Conservation (phyloP, 2,797 vertebrate species). For the Tinamus major region DNA sequence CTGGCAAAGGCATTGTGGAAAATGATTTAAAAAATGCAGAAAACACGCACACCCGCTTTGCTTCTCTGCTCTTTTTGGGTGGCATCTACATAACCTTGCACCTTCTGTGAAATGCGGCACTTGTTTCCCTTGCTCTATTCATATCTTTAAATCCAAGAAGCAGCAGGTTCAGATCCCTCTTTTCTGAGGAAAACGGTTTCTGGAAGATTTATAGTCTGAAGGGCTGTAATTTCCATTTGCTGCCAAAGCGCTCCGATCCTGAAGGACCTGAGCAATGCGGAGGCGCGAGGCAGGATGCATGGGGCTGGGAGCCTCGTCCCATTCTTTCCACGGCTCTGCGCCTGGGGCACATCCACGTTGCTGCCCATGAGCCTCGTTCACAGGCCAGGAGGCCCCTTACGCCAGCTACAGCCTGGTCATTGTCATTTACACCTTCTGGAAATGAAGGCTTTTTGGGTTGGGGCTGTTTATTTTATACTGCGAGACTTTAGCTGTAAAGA, state of each 20-base stretch:
- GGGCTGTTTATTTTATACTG: background rate
- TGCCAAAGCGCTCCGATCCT: background rate
- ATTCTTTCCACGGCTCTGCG: background rate
- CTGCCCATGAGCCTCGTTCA: constrained; percentile 22
- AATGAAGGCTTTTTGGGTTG: constrained; percentile 31
- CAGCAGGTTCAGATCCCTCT: background rate
- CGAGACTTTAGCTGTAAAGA: constrained; percentile 22
- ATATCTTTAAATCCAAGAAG: fast-evolving
- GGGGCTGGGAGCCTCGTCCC: background rate
- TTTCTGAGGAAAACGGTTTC: background rate
- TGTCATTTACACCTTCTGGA: constrained; percentile 23
- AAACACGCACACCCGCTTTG: fast-evolving
- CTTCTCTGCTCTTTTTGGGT: fast-evolving
- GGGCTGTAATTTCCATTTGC: background rate
- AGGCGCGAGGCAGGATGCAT: background rate
- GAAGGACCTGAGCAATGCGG: background rate
- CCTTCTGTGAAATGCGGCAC: background rate
- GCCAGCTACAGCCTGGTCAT: background rate
- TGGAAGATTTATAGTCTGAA: background rate
- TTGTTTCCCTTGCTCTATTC: background rate
- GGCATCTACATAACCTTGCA: background rate
- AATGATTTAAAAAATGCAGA: fast-evolving
- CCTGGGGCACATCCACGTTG: background rate
- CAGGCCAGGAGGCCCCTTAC: constrained; percentile 41
- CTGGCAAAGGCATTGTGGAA: fast-evolving